A percentile compares a stretch with the other conserved stretches of the same genome.
Conservation (phyloP, 1,140 invertebrate species). For the Nasonia vitripennis region DNA sequence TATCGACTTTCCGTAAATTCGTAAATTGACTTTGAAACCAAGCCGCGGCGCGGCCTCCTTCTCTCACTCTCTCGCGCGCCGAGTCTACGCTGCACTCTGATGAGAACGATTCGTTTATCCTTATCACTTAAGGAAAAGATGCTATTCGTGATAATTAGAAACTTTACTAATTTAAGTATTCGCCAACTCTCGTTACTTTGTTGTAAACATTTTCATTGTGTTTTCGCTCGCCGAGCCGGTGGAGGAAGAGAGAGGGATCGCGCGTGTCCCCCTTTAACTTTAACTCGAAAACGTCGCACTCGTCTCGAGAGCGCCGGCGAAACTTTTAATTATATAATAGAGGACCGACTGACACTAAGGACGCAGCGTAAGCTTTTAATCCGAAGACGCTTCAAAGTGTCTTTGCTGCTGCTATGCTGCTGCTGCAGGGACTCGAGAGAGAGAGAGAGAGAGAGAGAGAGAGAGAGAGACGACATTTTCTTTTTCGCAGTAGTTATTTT, state of each 20-base stretch:
- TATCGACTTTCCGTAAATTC: constrained; percentile 48
- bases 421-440: not conserved
- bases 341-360: constrained; percentile 53
- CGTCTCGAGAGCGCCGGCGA: constrained; percentile 8
- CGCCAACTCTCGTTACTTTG: constrained; percentile 43
- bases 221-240: not conserved
- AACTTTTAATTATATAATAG: constrained; percentile 56
- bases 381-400: constrained; percentile 51
- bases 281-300: constrained; percentile 29
- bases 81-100: not conserved
- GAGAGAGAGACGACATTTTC: not conserved
- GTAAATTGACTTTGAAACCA: constrained; percentile 51
- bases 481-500: not conserved
- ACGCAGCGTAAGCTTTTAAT: constrained; percentile 57
- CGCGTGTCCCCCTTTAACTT: constrained; percentile 21
- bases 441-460: too few relatives aligned
- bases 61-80: not conserved
- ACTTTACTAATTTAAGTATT: constrained; percentile 52
- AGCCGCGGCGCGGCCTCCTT: not conserved
- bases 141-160: constrained; percentile 50
- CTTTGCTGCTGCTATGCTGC: constrained; percentile 25
- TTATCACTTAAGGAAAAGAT: constrained; percentile 50
- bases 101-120: constrained; percentile 49
- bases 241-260: not conserved
- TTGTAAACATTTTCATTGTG: constrained; percentile 53